Evolutionary conservation across 2,797 vertebrate genomes (phyloP), one percentile per base, ranked within the genome.

Genomic region (Gadopsis bispinosus): DNA sequence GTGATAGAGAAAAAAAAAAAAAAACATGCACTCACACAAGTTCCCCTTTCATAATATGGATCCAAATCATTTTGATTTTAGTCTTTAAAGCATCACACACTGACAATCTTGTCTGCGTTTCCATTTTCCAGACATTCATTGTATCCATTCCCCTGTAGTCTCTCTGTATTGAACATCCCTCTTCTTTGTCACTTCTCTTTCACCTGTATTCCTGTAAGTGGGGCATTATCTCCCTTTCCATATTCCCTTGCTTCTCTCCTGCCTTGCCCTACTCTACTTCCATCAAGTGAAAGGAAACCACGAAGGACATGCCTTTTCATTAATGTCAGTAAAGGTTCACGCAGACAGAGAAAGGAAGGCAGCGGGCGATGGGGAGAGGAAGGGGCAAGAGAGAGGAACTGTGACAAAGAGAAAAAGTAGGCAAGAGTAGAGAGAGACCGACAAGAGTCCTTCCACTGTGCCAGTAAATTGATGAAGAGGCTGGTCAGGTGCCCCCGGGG

Each of bases 261-360:
- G 60, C 72, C 48, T 59, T 77, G 80, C 69, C 83, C 80, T 82
- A 68, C 78, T 85, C 84, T 58, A 76, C 85, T 89, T 88, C 72
- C 70, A 87, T 80, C 80, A 80, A 41, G 70, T 37, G 50, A 79
- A 60, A 74, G 55, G 68, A 80, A 92, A 84, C 86, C 76, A 83
- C 67, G n/a, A 68, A 91, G 88, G 89, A 92, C 83, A 75, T 75
- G 89, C 53, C 85, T 93, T 92, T 92, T 93, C 91, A 95, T 93
- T 93, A 89, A 82, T 77, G 89, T 89, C 91, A 88, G 83, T 41
- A 41, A 85, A 68, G 82, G 87, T 80, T 87, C 77, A 71, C 16
- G 2, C 31, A 73, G 64, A 79, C 78, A 51, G 81, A 78, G 75
- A 66, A 26, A 63, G 73, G 74, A 85, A 87, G 59, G 65, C 50